Conservation (phyloP, 2,888 invertebrate species). For the Drosophila paranaensis region DNA sequence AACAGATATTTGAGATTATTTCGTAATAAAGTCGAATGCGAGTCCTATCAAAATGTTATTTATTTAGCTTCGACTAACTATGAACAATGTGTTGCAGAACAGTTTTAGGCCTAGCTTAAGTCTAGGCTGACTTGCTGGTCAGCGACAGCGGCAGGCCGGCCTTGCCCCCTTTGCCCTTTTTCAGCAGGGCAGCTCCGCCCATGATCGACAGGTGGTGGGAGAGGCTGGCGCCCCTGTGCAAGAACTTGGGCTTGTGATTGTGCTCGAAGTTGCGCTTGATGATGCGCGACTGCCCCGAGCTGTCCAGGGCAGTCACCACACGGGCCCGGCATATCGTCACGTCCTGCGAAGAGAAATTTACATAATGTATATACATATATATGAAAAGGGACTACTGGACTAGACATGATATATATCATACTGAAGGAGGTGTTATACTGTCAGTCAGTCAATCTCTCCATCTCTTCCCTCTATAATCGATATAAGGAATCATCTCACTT, state of each 20-base stretch:
- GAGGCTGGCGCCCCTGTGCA: constrained; percentile 39
- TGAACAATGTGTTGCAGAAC: constrained; percentile 23
- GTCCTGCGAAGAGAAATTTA: constrained; percentile 68
- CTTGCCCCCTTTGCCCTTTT: constrained; percentile 11
- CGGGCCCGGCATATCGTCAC: constrained; percentile 82
- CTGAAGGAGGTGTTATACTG: not conserved
- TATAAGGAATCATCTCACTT: constrained; percentile 8
- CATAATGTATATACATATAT: not conserved
- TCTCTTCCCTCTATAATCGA: not conserved
- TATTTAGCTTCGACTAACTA: constrained; percentile 44
- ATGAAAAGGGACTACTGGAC: too few relatives aligned
- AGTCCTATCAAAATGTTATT: constrained; percentile 36
- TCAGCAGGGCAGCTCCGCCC: constrained; percentile 17
- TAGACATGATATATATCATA: not conserved
- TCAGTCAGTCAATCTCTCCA: not conserved
- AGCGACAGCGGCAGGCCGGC: constrained; percentile 8
- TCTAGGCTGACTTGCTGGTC: constrained; percentile 36
- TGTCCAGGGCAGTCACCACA: constrained; percentile 81
- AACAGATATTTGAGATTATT: not conserved
- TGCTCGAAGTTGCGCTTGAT: constrained; percentile 81
- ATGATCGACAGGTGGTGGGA: constrained; percentile 49
- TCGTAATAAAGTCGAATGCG: constrained; percentile 5
- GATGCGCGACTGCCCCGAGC: constrained; percentile 74
- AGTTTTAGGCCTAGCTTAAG: constrained; percentile 32
- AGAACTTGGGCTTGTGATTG: constrained; percentile 78